Conservation (phyloP, 2,888 invertebrate genomes). For the Pristionchus exspectatus region DNA sequence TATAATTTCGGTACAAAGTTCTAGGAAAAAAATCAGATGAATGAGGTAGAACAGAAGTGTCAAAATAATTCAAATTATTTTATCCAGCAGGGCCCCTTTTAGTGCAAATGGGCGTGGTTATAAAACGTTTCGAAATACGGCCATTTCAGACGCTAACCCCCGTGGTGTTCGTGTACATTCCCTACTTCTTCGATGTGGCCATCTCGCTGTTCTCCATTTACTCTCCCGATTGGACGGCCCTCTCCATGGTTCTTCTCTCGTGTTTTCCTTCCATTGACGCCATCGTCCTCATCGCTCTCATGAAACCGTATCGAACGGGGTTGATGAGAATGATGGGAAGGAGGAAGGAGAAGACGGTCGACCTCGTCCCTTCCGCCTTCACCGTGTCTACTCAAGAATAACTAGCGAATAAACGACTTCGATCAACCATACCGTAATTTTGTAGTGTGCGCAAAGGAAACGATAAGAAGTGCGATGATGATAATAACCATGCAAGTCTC, state of each 20-base stretch:
- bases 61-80: no score
- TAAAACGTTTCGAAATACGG: background rate
- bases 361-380: background rate
- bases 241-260: background rate
- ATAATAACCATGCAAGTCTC: no score
- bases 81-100: no score
- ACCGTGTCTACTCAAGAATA: background rate
- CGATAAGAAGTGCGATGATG: no score
- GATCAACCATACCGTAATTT: no score
- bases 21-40: no score
- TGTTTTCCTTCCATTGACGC: constrained; percentile 11
- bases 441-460: no score
- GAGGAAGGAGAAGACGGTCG: background rate
- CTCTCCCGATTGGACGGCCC: background rate
- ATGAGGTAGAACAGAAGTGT: no score
- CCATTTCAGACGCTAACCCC: background rate
- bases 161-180: background rate
- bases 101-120: no score
- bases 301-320: background rate
- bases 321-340: background rate
- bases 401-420: no score
- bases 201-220: background rate
- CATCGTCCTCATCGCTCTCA: background rate
- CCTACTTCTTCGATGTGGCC: background rate
- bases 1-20: no score